Percentiles rank a stretch among this genome's conserved stretches.
These are phyloP conservation scores for Podargus strigoides DNA, from an alignment of 2,797 vertebrate species.

Conservation along the genomic window DNA sequence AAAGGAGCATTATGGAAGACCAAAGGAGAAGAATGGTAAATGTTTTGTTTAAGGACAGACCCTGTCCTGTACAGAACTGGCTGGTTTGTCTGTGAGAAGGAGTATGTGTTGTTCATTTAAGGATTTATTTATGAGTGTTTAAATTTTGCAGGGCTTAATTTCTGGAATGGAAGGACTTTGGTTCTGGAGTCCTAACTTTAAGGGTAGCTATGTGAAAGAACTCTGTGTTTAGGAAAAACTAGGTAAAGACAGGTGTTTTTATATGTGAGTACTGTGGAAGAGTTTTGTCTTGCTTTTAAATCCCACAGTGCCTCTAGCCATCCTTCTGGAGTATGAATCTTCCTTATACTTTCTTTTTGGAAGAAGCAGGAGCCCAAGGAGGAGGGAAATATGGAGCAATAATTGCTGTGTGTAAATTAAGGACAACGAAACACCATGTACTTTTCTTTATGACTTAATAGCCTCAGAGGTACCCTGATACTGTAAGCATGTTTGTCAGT, in stretches of 20 bases:
- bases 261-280: background rate
- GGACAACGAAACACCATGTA: rapidly evolving
- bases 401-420: background rate
- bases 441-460: background rate
- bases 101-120: background rate
- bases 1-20: background rate
- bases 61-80: background rate
- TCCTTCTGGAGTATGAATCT: background rate
- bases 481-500: background rate
- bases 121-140: background rate
- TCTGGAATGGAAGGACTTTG: background rate
- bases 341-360: background rate
- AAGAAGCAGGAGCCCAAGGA: background rate
- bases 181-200: background rate
- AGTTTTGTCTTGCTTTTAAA: background rate
- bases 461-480: background rate
- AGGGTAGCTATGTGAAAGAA: background rate
- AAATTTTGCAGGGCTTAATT: background rate
- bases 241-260: background rate
- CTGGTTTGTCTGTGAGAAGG: background rate
- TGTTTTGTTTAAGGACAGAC: background rate
- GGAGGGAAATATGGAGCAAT: background rate
- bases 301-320: background rate
- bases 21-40: background rate
- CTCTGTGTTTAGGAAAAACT: background rate